Conservation (phyloP, 2,888 invertebrate species). For the Heliconius sara region DNA sequence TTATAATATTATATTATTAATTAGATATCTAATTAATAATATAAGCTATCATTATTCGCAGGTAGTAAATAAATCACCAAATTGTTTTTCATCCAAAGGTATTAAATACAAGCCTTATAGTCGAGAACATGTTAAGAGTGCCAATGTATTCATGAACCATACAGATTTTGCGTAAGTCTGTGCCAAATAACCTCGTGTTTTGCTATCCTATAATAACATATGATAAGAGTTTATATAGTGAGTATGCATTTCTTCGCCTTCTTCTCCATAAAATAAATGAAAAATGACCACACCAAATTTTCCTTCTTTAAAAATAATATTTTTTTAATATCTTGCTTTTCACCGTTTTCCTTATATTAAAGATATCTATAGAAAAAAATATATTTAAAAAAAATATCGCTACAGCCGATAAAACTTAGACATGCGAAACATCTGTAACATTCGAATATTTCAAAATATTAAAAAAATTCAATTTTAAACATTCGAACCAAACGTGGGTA, state of each 20-base stretch:
- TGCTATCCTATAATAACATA: not conserved
- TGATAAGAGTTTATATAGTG: not conserved
- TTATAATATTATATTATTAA: too few species aligned
- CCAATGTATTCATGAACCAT: not conserved
- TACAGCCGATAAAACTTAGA: too few species aligned
- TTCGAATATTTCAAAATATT: not conserved
- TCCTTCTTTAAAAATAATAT: not conserved
- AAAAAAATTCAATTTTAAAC: constrained; percentile 5
- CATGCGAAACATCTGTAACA: not conserved
- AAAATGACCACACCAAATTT: not conserved
- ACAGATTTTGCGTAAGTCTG: not conserved
- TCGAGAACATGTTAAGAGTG: too few species aligned
- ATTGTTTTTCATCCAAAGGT: too few species aligned
- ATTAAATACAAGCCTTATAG: too few species aligned
- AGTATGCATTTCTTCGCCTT: not conserved
- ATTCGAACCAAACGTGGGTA: constrained; percentile 3
- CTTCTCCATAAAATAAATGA: not conserved
- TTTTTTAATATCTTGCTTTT: too few species aligned
- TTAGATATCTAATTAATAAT: too few species aligned
- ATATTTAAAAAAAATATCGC: too few species aligned
- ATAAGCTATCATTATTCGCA: too few species aligned
- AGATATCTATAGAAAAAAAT: too few species aligned
- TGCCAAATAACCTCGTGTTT: not conserved
- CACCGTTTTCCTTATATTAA: too few species aligned
- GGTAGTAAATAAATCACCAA: too few species aligned